phyloP scores from a whole-genome alignment of 2,888 invertebrate species.

The Eupithecia vulgata region DNA sequence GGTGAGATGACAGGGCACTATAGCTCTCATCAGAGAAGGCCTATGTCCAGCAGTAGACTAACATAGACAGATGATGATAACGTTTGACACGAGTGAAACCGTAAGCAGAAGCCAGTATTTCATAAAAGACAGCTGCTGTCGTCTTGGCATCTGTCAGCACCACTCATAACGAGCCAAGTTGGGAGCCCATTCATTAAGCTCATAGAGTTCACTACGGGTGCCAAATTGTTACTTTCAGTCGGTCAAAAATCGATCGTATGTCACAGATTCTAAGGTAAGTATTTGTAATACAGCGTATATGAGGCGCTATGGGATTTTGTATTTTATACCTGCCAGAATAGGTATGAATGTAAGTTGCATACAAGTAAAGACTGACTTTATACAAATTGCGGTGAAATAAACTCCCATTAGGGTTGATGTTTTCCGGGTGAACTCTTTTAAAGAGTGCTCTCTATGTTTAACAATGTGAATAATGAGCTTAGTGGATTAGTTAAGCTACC shows the following conservation, averaged over 20 bases:
- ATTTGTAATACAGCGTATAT: background rate
- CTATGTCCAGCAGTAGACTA: too few relatives aligned
- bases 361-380: background rate
- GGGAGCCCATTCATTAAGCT: conserved; percentile 15
- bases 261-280: background rate
- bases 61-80: background rate
- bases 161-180: conserved; percentile 18
- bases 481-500: background rate
- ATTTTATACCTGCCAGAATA: background rate
- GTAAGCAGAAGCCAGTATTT: background rate
- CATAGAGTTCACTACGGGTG: conserved; percentile 10
- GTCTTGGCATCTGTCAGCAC: conserved; percentile 7
- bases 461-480: too few relatives aligned
- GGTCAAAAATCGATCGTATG: background rate
- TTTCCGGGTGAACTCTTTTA: too few relatives aligned
- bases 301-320: background rate
- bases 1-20: too few relatives aligned
- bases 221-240: conserved; percentile 8
- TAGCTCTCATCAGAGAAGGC: too few relatives aligned
- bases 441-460: too few relatives aligned
- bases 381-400: background rate
- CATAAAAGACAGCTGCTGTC: background rate
- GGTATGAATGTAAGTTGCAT: background rate
- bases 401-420: background rate
- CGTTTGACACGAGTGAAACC: background rate